A percentile compares a stretch with the other conserved stretches of the same genome.
These are phyloP conservation scores for Linurgus olivaceus DNA, from an alignment of 2,797 vertebrate species.

Conservation along the genomic window DNA sequence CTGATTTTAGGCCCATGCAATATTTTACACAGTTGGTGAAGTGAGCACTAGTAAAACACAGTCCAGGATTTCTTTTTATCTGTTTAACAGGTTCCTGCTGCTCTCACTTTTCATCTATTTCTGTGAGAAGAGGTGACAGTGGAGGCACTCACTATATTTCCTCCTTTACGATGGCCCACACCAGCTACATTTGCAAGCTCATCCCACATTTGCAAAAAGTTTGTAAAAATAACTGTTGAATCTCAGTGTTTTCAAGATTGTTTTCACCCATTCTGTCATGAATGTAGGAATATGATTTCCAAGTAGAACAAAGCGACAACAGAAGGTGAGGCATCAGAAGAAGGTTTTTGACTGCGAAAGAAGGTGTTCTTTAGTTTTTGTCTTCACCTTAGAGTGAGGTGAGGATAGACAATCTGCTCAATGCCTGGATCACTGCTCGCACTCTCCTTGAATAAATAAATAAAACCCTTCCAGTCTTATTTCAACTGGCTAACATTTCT, in stretches of 20 bases:
- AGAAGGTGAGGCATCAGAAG: not conserved
- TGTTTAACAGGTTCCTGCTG: not conserved
- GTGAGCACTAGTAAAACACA: not conserved
- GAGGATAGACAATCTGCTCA: not conserved
- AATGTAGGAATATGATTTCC: not conserved
- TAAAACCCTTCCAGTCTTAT: not conserved
- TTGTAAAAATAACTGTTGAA: not conserved
- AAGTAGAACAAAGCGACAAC: not conserved
- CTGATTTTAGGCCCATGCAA: not conserved
- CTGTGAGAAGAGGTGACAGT: not conserved
- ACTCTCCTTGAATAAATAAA: not conserved
- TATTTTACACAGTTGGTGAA: not conserved
- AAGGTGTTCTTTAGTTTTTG: not conserved
- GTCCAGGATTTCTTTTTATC: not conserved
- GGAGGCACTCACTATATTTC: not conserved
- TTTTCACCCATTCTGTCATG: not conserved
- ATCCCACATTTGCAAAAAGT: not conserved
- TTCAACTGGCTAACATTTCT: not conserved
- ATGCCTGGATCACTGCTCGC: accelerated
- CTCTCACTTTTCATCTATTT: not conserved
- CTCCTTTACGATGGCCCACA: accelerated
- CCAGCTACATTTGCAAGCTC: not conserved
- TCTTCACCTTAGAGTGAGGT: not conserved
- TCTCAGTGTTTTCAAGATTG: not conserved
- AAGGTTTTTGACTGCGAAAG: not conserved